phyloP scores from a whole-genome alignment of 2,888 invertebrate genomes.

The Hirudinaria manillensis region DNA sequence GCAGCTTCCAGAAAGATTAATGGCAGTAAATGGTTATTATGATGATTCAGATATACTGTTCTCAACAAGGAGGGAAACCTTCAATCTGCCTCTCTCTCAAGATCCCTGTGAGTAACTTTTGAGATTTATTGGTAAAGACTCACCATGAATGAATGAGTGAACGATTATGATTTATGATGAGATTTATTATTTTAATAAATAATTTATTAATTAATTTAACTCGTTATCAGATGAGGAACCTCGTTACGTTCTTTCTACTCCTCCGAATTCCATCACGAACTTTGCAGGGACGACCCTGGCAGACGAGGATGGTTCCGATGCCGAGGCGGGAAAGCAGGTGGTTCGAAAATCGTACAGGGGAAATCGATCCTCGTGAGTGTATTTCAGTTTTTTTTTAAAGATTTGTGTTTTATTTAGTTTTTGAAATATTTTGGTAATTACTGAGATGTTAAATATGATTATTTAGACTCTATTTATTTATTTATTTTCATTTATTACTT shows the following conservation, averaged over 20 bases:
- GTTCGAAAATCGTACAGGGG: neutral
- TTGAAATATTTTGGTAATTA: too few relatives aligned
- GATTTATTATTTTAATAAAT: too few relatives aligned
- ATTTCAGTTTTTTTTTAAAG: too few relatives aligned
- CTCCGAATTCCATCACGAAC: constrained; percentile 14
- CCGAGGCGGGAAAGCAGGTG: neutral
- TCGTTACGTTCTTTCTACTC: neutral
- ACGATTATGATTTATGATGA: too few relatives aligned
- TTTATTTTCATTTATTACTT: too few relatives aligned
- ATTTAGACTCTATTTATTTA: too few relatives aligned
- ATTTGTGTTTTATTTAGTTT: too few relatives aligned
- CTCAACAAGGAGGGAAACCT: neutral
- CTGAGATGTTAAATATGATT: too few relatives aligned
- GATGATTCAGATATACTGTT: neutral
- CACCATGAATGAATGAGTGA: too few relatives aligned
- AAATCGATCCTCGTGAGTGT: neutral
- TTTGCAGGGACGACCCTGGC: constrained; percentile 11
- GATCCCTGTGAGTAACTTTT: neutral
- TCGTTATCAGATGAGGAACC: neutral
- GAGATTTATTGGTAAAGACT: neutral
- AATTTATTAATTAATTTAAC: too few relatives aligned
- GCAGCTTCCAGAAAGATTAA: constrained; percentile 71
- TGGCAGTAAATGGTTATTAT: neutral
- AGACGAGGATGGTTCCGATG: neutral
- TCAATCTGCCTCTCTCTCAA: constrained; percentile 2